Percentiles rank a stretch among this genome's conserved stretches.
These are phyloP conservation scores for Vandiemenella viatica DNA, from an alignment of 2,888 invertebrate species.

Conservation along the genomic window DNA sequence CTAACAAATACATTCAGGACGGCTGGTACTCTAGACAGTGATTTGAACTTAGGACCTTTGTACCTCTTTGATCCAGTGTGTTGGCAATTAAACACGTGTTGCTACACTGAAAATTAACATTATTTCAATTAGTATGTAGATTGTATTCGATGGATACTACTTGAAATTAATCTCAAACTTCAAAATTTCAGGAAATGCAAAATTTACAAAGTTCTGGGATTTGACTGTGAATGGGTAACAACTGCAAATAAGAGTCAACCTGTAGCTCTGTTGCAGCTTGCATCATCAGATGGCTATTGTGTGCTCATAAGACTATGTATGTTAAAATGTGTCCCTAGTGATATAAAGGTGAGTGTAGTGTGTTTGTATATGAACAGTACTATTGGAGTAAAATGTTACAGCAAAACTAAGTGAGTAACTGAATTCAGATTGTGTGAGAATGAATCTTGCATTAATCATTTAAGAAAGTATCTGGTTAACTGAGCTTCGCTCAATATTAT, in stretches of 20 bases:
- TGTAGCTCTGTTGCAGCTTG: conserved; percentile 56
- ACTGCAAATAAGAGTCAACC: conserved; percentile 40
- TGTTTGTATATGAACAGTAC: background rate
- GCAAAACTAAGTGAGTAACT: background rate
- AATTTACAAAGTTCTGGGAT: conserved; percentile 40
- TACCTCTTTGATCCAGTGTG: no score
- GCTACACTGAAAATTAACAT: no score
- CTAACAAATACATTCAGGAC: no score
- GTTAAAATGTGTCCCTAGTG: conserved; percentile 41
- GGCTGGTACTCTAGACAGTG: no score
- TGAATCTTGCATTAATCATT: no score
- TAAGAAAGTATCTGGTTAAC: no score
- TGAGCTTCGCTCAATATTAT: no score
- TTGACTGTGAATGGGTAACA: conserved; percentile 72
- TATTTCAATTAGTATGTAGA: no score
- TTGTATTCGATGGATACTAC: no score
- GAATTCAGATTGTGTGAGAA: no score
- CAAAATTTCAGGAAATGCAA: conserved; percentile 4
- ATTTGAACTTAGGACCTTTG: no score
- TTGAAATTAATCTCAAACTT: background rate
- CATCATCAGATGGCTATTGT: conserved; percentile 52
- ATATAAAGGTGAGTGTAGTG: conserved; percentile 36
- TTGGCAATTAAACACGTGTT: no score
- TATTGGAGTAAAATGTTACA: background rate
- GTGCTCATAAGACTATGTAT: conserved; percentile 49